Conservation (phyloP, 2,797 vertebrate genomes). For the Dendrocincla tyrannina region DNA sequence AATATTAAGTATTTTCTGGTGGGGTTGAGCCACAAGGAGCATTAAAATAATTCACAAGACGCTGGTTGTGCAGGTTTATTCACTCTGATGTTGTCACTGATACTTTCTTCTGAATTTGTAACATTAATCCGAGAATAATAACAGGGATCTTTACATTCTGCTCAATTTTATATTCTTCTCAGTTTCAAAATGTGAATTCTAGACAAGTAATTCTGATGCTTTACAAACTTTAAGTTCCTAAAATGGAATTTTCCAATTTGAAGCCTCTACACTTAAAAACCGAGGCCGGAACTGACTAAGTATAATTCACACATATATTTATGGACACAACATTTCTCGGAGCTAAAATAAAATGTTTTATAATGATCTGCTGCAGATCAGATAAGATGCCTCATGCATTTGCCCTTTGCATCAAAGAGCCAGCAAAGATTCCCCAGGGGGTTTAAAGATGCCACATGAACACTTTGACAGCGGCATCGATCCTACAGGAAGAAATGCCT, state of each 20-base stretch:
- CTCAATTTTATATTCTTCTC: not conserved
- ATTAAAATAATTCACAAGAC: not conserved
- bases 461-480: not conserved
- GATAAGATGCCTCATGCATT: not conserved
- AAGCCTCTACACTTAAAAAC: not conserved
- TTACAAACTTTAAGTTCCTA: not conserved
- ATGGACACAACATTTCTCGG: not conserved
- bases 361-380: not conserved
- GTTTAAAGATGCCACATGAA: not conserved
- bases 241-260: not conserved
- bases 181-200: not conserved
- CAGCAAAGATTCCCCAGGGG: not conserved
- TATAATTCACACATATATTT: not conserved
- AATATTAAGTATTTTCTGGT: not conserved
- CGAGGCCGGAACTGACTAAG: rapidly evolving
- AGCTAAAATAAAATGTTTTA: not conserved
- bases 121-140: not conserved
- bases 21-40: not conserved
- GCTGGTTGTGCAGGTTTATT: not conserved
- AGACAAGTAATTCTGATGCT: not conserved
- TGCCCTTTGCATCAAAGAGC: not conserved
- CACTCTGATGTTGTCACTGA: not conserved
- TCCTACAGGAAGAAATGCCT: not conserved
- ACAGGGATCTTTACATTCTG: not conserved
- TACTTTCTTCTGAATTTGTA: not conserved